Conservation (phyloP, 2,888 invertebrate genomes). For the Chloroclystis v-ata region DNA sequence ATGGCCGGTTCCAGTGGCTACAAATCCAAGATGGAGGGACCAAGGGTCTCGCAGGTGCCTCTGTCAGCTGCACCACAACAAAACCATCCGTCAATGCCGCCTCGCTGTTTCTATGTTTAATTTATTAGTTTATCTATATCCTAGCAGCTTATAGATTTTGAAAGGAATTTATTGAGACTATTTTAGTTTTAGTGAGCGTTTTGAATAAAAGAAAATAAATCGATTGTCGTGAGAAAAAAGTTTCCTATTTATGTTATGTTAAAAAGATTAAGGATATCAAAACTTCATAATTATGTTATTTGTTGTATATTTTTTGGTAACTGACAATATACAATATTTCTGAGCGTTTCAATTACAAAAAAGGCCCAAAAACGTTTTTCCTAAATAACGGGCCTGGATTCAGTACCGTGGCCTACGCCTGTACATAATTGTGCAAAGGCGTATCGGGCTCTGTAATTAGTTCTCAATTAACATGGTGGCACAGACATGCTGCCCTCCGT, state of each 20-base stretch:
- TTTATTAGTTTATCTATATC: conserved; percentile 18
- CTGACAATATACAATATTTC: too few relatives aligned
- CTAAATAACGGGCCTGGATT: background rate
- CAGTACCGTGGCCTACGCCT: conserved; percentile 6
- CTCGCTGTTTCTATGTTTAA: conserved; percentile 18
- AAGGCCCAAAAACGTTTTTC: too few relatives aligned
- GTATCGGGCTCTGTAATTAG: conserved; percentile 23
- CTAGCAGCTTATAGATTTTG: too few relatives aligned
- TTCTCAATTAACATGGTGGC: conserved; percentile 22
- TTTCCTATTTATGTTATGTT: too few relatives aligned
- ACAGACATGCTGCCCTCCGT: conserved; percentile 16
- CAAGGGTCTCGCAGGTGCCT: conserved; percentile 14
- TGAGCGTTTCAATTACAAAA: too few relatives aligned
- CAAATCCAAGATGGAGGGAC: background rate
- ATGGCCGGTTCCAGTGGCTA: conserved; percentile 13
- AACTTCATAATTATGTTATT: too few relatives aligned
- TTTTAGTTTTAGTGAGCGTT: too few relatives aligned
- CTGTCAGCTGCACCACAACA: conserved; percentile 18
- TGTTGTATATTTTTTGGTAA: too few relatives aligned
- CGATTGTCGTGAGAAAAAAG: too few relatives aligned
- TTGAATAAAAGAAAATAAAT: too few relatives aligned
- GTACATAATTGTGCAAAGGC: conserved; percentile 22
- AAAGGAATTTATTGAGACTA: too few relatives aligned
- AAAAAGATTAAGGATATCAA: too few relatives aligned
- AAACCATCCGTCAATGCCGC: conserved; percentile 19